Evolutionary conservation across 2,797 vertebrate species (phyloP).

Genomic region (Paramormyrops hopkinsi): DNA sequence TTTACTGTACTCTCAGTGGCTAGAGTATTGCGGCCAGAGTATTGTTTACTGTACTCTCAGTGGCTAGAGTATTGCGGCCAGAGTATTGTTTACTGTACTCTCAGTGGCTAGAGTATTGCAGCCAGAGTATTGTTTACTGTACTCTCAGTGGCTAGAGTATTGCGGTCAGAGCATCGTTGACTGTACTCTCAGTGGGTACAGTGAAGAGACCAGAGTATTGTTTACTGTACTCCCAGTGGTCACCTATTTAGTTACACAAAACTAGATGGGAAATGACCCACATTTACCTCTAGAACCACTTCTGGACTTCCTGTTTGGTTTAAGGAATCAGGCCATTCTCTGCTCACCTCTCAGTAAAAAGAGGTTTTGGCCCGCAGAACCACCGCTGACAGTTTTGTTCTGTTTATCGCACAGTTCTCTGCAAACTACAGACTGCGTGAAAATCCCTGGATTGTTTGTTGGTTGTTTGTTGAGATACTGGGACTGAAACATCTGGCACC

Average conservation of each 20-base stretch:
- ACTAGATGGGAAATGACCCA: not conserved
- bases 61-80: not conserved
- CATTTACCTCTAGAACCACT: not conserved
- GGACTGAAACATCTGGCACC: not conserved
- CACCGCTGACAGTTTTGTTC: not conserved
- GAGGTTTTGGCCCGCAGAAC: not conserved
- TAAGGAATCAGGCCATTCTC: not conserved
- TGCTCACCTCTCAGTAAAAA: not conserved
- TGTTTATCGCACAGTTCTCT: not conserved
- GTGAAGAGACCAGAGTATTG: not conserved
- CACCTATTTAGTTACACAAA: not conserved
- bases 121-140: not conserved
- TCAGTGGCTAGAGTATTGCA: not conserved
- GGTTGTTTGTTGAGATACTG: not conserved
- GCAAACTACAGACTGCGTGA: not conserved
- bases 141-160: not conserved
- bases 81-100: not conserved
- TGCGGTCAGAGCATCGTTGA: not conserved
- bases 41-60: not conserved
- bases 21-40: not conserved
- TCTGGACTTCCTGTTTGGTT: not conserved
- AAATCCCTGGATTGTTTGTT: not conserved
- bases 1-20: not conserved
- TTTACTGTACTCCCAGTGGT: not conserved
- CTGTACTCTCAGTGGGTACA: not conserved